Evolutionary conservation across 2,113 vertebrate species (phyloP).

Genomic region (Sinocyclocheilus anshuiensis): DNA sequence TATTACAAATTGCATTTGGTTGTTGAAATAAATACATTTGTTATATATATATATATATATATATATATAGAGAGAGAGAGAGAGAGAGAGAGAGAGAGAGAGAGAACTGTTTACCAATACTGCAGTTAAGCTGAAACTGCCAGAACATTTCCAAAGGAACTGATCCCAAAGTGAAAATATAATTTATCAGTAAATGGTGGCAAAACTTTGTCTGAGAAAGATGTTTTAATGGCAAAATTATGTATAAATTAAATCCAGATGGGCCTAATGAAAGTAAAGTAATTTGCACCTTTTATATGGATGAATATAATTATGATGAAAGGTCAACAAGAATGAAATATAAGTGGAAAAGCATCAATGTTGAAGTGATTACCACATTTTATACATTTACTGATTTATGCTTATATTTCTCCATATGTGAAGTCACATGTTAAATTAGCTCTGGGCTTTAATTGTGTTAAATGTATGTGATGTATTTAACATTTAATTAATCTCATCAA

Average conservation of each 20-base stretch:
- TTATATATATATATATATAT: too few relatives aligned
- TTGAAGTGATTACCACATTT: neutral
- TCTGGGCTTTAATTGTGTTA: neutral
- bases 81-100: too few relatives aligned
- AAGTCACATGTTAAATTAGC: neutral
- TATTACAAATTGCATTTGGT: neutral
- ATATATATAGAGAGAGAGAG: too few relatives aligned
- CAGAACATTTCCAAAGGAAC: neutral
- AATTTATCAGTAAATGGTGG: neutral
- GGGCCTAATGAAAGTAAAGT: constrained; percentile 9
- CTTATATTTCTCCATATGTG: neutral
- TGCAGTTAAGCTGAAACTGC: neutral
- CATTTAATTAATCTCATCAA: neutral
- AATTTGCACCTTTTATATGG: neutral
- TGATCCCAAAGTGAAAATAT: neutral
- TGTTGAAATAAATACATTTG: neutral
- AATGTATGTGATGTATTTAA: neutral
- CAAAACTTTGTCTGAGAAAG: neutral
- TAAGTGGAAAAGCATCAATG: neutral
- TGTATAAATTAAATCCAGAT: neutral
- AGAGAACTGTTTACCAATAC: neutral
- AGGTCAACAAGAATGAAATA: neutral
- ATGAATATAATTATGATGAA: neutral
- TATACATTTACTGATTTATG: neutral
- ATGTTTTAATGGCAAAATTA: neutral